These are phyloP conservation scores for Metallyticus violacea DNA, from an alignment of 2,888 invertebrate species.

Conservation along the genomic window DNA sequence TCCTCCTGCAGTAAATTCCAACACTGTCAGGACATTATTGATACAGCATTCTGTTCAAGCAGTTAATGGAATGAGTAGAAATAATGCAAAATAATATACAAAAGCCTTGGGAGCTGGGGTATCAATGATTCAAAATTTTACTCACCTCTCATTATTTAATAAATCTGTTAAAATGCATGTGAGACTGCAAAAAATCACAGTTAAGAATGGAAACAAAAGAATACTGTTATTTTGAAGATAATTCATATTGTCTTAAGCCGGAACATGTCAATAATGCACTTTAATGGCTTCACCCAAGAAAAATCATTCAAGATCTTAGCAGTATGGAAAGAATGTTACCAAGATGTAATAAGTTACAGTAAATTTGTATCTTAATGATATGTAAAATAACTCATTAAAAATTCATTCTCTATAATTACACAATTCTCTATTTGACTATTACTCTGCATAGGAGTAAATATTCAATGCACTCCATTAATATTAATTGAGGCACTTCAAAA, in stretches of 20 bases:
- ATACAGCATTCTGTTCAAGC: not conserved
- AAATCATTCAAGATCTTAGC: no score
- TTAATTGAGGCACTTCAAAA: not conserved
- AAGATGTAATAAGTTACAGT: no score
- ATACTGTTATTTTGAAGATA: not conserved
- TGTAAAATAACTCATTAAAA: not conserved
- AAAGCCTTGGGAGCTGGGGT: no score
- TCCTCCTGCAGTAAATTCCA: not conserved
- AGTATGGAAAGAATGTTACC: not conserved
- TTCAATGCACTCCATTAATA: not conserved
- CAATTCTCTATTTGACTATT: no score
- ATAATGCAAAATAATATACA: no score
- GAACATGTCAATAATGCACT: not conserved
- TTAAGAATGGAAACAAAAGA: not conserved
- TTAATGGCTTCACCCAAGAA: not conserved
- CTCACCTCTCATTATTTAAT: no score
- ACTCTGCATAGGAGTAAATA: not conserved
- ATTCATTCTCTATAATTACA: not conserved
- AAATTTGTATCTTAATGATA: no score
- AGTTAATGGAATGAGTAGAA: not conserved
- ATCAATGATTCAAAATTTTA: no score
- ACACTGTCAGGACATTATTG: not conserved
- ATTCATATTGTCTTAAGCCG: no score
- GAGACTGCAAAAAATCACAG: no score
- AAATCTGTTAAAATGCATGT: no score